Percentiles rank a stretch among this genome's conserved stretches.
These are phyloP conservation scores for Temnothorax rugatulus DNA, from an alignment of 2,888 invertebrate genomes.

Conservation along the genomic window DNA sequence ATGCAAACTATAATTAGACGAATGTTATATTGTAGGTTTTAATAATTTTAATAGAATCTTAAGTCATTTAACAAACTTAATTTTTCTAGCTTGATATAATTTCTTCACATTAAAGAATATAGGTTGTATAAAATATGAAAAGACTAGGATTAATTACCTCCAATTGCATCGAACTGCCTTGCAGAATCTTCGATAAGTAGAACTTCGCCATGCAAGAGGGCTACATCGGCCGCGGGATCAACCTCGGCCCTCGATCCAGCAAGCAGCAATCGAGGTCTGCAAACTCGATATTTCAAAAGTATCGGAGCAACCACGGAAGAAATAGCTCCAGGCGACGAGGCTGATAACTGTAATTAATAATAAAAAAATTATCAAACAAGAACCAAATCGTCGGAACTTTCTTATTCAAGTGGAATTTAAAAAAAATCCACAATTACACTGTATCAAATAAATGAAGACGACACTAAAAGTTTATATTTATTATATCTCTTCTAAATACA, in stretches of 20 bases:
- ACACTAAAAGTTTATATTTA: neutral
- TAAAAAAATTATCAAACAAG: slow-evolving; percentile 12
- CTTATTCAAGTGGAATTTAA: neutral
- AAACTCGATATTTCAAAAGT: slow-evolving; percentile 83
- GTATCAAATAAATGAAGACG: neutral
- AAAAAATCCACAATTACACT: neutral
- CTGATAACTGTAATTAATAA: slow-evolving; percentile 78
- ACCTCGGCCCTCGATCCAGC: slow-evolving; percentile 90
- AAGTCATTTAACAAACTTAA: slow-evolving; percentile 15
- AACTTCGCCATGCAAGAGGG: slow-evolving; percentile 89
- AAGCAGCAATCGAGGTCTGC: slow-evolving; percentile 87
- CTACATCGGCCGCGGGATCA: slow-evolving; percentile 88
- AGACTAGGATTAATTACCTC: slow-evolving; percentile 80
- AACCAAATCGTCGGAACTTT: neutral
- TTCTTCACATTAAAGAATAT: neutral
- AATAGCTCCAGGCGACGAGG: slow-evolving; percentile 82
- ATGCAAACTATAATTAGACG: neutral
- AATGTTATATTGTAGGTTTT: neutral
- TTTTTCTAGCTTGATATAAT: neutral
- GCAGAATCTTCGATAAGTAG: slow-evolving; percentile 89
- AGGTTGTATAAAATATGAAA: neutral
- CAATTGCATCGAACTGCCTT: slow-evolving; percentile 87
- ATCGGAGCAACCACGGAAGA: slow-evolving; percentile 84
- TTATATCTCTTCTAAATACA: neutral
- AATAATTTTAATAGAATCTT: neutral